phyloP scores from a whole-genome alignment of 2,113 vertebrate species.

The Mus musculus region GRCm39 chr15:6820001-6820500 shows the following conservation, averaged over 20 bases:
- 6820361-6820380: too few relatives aligned
- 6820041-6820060: constrained; percentile 94
- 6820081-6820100: constrained; percentile 90
- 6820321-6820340: too few relatives aligned
- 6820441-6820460: too few relatives aligned
- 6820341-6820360: too few relatives aligned
- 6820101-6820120: constrained; percentile 85
- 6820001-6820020: constrained; percentile 81
- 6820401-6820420: too few relatives aligned
- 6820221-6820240: constrained; percentile 5
- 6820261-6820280: not conserved
- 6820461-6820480: too few relatives aligned
- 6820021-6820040: constrained; percentile 96
- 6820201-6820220: constrained; percentile 23
- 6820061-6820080: constrained; percentile 91
- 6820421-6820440: too few relatives aligned
- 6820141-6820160: constrained; percentile 26
- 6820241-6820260: constrained; percentile 49
- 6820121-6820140: not conserved
- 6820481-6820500: too few relatives aligned
- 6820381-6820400: too few relatives aligned
- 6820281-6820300: too few relatives aligned
- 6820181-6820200: constrained; percentile 7
- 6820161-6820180: not conserved
- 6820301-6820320: too few relatives aligned